Evolutionary conservation across 1,140 invertebrate species (phyloP), one percentile per base, ranked within the genome.

Genomic region (Stegodyphus dumicola): DNA sequence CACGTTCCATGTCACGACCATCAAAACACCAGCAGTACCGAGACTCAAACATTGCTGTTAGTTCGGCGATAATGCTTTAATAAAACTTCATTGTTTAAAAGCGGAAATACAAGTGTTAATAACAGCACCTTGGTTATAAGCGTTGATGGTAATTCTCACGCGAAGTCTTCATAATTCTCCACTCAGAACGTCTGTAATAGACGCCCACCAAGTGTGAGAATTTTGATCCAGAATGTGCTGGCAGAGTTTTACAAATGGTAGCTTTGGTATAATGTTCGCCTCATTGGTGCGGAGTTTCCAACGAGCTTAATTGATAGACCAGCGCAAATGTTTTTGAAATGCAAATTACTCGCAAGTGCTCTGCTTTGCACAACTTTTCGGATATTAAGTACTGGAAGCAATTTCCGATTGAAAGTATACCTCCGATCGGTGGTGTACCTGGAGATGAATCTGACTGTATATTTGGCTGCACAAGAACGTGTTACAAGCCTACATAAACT

Each of bases 1-100:
- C 17, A 78, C n/a, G 60, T 78, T 78, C 69, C 77, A 9, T 15
- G 51, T 78, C 77, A 78, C 77, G 77, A 69, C 69, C 77, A 69
- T 65, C 60, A 65, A 9, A 11, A 49, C 69, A 18, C 48, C 33
- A 33, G 2, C 69, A 33, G 33, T 33, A 33, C 33, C 1, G 33
- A 33, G 33, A 33, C 33, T 33, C 33, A 33, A 33, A 33, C 33
- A 33, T 33, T 33, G 33, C 33, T 33, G 33, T 33, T 33, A 33
- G 33, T 13, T 71, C 33, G 69, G 9, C 69, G 10, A 71, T 18
- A 71, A 11, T 49, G 33, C 33, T 71, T 71, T 69, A 78, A 78
- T 54, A 78, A 60, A 53, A 48, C 10, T 51, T 51, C 65, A 69
- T 53, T 52, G 60, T 78, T 78, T 78, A 78, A 33, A 56, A 54